Percentiles rank a stretch among this genome's conserved stretches.
Conservation (phyloP, 2,797 vertebrate genomes). For the Cygnus olor region DNA sequence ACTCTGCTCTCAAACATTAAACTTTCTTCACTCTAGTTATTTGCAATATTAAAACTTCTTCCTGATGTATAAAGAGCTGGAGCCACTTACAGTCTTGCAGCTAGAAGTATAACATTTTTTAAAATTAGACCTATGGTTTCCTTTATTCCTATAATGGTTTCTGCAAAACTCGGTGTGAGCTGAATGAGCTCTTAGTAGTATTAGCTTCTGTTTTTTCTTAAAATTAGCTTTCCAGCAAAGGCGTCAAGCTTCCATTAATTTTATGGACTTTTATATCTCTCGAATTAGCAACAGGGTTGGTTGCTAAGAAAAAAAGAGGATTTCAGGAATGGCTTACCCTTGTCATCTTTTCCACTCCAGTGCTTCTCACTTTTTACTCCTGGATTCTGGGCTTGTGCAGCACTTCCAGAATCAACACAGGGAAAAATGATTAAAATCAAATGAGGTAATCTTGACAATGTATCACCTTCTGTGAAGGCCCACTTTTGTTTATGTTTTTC, state of each 20-base stretch:
- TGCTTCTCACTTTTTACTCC: background rate
- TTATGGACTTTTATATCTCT: background rate
- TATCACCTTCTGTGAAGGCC: conserved; percentile 56
- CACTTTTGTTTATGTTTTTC: conserved; percentile 11
- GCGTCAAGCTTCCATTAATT: background rate
- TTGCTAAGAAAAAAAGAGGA: background rate
- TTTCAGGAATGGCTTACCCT: background rate
- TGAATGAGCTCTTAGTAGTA: background rate
- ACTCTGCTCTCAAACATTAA: background rate
- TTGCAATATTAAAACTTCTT: background rate
- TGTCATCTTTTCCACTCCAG: background rate
- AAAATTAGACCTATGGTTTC: background rate
- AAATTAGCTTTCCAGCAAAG: background rate
- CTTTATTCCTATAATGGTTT: background rate
- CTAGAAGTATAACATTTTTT: background rate
- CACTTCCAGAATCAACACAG: background rate
- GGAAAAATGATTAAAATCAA: background rate
- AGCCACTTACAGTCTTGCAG: background rate
- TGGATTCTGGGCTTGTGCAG: background rate
- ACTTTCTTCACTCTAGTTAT: background rate
- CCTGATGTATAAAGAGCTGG: background rate
- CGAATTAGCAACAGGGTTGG: background rate
- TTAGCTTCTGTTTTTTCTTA: background rate
- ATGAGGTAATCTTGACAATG: background rate
- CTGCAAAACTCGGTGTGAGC: background rate